A percentile compares a stretch with the other conserved stretches of the same genome.
These are phyloP conservation scores for Palythoa caribaeorum DNA, from an alignment of 92 coral and sea anemone species.

Conservation along the genomic window DNA sequence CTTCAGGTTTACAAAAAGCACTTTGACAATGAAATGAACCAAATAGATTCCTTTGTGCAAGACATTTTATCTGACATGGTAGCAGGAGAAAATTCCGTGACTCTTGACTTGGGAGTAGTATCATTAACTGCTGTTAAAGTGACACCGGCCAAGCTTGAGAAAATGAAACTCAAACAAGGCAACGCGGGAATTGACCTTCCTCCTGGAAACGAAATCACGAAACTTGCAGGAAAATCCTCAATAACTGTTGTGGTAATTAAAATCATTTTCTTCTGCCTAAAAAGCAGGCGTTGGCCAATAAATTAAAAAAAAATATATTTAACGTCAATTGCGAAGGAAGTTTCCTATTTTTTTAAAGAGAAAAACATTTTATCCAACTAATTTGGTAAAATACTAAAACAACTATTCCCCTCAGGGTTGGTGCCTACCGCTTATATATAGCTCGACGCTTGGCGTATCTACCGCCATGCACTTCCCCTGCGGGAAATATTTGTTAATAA, in stretches of 20 bases:
- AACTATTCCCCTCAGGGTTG: too few relatives aligned
- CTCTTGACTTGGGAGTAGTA: slow-evolving; percentile 12
- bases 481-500: too few relatives aligned
- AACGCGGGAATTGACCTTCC: slow-evolving; percentile 1
- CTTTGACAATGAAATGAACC: neutral
- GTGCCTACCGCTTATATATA: too few relatives aligned
- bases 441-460: too few relatives aligned
- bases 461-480: too few relatives aligned
- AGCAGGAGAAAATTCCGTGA: slow-evolving; percentile 5
- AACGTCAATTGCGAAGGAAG: too few relatives aligned
- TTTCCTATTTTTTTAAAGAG: too few relatives aligned
- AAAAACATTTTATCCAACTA: too few relatives aligned
- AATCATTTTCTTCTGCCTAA: too few relatives aligned
- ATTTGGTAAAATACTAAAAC: too few relatives aligned
- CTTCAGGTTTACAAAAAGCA: neutral
- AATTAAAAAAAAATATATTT: too few relatives aligned
- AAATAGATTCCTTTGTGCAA: neutral
- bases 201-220: slow-evolving; percentile 12
- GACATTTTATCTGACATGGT: slow-evolving; percentile 6
- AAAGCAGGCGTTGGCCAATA: too few relatives aligned
- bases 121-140: neutral
- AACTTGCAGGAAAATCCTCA: slow-evolving; percentile 13
- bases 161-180: neutral
- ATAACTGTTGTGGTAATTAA: neutral
- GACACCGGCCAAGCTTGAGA: neutral